A percentile compares a stretch with the other conserved stretches of the same genome.
phyloP scores from a whole-genome alignment of 2,888 invertebrate genomes.

The Tinea semifulvella region DNA sequence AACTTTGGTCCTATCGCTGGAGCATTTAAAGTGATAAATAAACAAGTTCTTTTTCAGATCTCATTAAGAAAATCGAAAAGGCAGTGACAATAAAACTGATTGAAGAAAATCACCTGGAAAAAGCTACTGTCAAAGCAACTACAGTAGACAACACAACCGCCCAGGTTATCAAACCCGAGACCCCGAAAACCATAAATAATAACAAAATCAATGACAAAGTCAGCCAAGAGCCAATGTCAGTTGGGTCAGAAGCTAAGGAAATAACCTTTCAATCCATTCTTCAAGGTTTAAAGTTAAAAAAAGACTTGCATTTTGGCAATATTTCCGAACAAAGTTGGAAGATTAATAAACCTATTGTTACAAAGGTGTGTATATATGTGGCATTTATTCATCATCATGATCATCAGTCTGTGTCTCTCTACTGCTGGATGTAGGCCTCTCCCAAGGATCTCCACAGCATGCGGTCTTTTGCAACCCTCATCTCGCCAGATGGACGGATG shows the following conservation, averaged over 20 bases:
- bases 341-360: conserved; percentile 40
- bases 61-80: conserved; percentile 44
- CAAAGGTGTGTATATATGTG: conserved; percentile 35
- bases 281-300: conserved; percentile 48
- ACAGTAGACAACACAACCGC: conserved; percentile 25
- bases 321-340: conserved; percentile 51
- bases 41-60: conserved; percentile 25
- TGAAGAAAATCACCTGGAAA: conserved; percentile 22
- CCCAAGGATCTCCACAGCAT: too few relatives aligned
- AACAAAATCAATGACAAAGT: conserved; percentile 27
- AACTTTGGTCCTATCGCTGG: too few relatives aligned
- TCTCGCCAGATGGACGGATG: too few relatives aligned
- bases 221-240: conserved; percentile 27
- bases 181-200: conserved; percentile 19
- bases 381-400: too few relatives aligned
- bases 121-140: conserved; percentile 24
- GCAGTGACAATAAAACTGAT: conserved; percentile 31
- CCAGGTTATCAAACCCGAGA: conserved; percentile 20
- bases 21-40: too few relatives aligned
- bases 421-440: too few relatives aligned
- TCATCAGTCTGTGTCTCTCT: too few relatives aligned
- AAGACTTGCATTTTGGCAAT: conserved; percentile 49
- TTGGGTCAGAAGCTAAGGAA: conserved; percentile 40
- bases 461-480: too few relatives aligned
- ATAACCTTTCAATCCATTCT: conserved; percentile 45